A percentile compares a stretch with the other conserved stretches of the same genome.
phyloP scores from a whole-genome alignment of 2,797 vertebrate species.

The Salmo trutta region DNA sequence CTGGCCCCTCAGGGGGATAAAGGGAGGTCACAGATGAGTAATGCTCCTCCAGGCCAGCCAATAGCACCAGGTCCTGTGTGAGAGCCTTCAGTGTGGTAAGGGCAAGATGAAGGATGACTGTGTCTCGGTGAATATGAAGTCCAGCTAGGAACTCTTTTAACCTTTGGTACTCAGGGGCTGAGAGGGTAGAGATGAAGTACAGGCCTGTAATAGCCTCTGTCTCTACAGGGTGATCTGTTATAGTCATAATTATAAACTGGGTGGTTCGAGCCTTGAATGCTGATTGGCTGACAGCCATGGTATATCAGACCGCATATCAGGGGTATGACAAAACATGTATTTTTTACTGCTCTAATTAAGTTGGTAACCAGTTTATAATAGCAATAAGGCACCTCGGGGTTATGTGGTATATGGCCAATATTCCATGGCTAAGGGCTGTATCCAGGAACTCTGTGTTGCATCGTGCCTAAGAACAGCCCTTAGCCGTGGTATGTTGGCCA shows the following conservation, averaged over 20 bases:
- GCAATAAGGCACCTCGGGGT: too few relatives aligned
- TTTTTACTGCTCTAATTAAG: too few relatives aligned
- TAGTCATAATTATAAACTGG: constrained; percentile 24
- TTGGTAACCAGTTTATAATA: too few relatives aligned
- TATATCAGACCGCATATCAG: too few relatives aligned
- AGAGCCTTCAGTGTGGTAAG: constrained; percentile 10
- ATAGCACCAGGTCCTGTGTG: not conserved
- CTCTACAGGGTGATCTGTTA: constrained; percentile 31
- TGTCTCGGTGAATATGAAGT: constrained; percentile 56
- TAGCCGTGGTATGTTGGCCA: too few relatives aligned
- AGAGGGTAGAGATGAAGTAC: not conserved
- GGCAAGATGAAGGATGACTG: constrained; percentile 28
- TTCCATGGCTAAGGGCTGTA: too few relatives aligned
- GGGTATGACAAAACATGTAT: too few relatives aligned
- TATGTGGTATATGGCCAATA: too few relatives aligned
- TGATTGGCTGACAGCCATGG: too few relatives aligned
- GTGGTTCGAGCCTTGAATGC: too few relatives aligned
- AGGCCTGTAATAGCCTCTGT: constrained; percentile 29
- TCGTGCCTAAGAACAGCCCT: too few relatives aligned
- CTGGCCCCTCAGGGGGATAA: constrained; percentile 33
- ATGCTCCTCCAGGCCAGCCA: constrained; percentile 59
- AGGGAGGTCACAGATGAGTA: constrained; percentile 63
- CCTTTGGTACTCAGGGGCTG: constrained; percentile 51
- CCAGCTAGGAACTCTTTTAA: constrained; percentile 55
- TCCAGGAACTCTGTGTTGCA: too few relatives aligned